Evolutionary conservation across 2,797 vertebrate genomes (phyloP).

Genomic region (Aselliscus stoliczkanus): DNA sequence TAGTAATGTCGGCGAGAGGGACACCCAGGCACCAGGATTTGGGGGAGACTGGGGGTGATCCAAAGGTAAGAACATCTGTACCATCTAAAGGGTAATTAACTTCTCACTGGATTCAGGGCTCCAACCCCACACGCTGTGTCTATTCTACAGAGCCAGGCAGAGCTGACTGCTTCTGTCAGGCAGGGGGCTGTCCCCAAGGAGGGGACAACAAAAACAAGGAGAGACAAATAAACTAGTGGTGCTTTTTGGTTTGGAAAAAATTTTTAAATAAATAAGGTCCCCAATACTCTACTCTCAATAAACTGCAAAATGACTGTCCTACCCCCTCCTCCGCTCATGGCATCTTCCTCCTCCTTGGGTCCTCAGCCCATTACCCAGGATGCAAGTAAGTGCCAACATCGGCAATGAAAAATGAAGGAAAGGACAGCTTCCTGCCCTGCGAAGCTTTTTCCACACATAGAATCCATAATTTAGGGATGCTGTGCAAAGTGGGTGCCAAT

Average conservation of each 20-base stretch:
- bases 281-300: neutral
- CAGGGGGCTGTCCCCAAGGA: neutral
- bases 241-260: neutral
- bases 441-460: neutral
- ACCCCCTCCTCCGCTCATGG: neutral
- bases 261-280: conserved; percentile 62
- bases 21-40: neutral
- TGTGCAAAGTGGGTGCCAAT: neutral
- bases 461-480: neutral
- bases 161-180: neutral
- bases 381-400: neutral
- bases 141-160: neutral
- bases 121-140: neutral
- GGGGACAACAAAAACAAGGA: neutral
- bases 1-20: neutral
- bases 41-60: too few species aligned
- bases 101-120: neutral
- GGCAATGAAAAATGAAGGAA: neutral
- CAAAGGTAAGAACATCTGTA: neutral
- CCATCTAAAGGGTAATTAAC: neutral
- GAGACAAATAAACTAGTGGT: conserved; percentile 15
- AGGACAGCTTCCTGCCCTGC: neutral
- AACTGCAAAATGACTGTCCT: neutral
- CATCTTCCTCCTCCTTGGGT: neutral
- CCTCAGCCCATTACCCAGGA: neutral